These are phyloP conservation scores for Sipha flava DNA, from an alignment of 1,140 invertebrate species.

Conservation along the genomic window DNA sequence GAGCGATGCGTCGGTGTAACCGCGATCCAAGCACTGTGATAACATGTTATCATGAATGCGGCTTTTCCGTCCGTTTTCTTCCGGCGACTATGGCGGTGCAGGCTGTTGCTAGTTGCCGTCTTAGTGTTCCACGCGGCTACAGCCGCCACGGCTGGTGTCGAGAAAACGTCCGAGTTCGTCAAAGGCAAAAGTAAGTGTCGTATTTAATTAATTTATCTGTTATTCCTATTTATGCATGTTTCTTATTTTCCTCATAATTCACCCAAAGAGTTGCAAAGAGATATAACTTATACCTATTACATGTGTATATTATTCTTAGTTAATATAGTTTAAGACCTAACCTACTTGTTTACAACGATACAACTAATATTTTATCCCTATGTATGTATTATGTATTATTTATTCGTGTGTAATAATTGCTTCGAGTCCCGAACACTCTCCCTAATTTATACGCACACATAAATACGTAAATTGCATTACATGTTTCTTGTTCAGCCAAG, in stretches of 20 bases:
- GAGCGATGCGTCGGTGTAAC: conserved; percentile 1
- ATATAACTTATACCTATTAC: background rate
- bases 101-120: conserved; percentile 41
- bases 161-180: conserved; percentile 49
- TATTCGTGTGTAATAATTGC: no score
- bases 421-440: no score
- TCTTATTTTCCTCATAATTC: background rate
- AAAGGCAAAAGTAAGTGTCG: conserved; percentile 49
- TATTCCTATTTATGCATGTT: background rate
- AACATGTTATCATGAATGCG: conserved; percentile 31
- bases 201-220: background rate
- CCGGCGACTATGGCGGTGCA: conserved; percentile 24
- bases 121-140: conserved; percentile 38
- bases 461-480: no score
- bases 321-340: no score
- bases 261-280: conserved; percentile 11
- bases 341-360: no score
- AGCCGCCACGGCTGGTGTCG: conserved; percentile 40
- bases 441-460: no score
- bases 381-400: no score
- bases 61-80: conserved; percentile 17
- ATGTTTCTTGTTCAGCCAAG: no score
- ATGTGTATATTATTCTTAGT: no score
- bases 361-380: no score
- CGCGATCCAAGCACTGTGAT: conserved; percentile 6